These are phyloP conservation scores for Brenthis hecate DNA, from an alignment of 2,888 invertebrate species.

Conservation along the genomic window DNA sequence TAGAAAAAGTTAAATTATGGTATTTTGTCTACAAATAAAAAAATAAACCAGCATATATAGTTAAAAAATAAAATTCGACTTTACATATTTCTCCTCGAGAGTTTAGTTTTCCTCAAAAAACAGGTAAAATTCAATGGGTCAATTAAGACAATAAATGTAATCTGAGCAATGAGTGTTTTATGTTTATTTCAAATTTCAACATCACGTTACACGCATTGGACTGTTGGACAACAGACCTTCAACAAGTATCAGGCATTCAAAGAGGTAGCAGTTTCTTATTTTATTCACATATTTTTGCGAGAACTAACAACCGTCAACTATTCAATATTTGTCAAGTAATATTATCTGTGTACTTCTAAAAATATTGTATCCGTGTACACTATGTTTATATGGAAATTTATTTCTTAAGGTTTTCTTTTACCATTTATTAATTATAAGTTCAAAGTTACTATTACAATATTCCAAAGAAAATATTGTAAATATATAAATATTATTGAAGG, in stretches of 20 bases:
- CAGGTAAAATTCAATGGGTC: conserved; percentile 5
- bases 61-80: background rate
- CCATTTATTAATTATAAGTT: too few species aligned
- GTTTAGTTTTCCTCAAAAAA: background rate
- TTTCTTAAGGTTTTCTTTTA: too few species aligned
- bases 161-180: conserved; percentile 34
- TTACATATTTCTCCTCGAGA: too few species aligned
- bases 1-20: too few species aligned
- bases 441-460: too few species aligned
- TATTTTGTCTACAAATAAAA: too few species aligned
- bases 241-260: conserved; percentile 73
- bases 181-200: conserved; percentile 45
- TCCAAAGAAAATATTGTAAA: too few species aligned
- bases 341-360: background rate
- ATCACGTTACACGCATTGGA: conserved; percentile 42
- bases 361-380: too few species aligned
- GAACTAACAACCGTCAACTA: conserved; percentile 26
- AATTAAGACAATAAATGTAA: conserved; percentile 27
- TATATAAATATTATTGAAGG: background rate
- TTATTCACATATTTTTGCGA: conserved; percentile 46
- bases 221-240: conserved; percentile 52
- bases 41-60: too few species aligned
- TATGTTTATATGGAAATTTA: too few species aligned
- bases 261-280: conserved; percentile 75
- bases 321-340: conserved; percentile 30